Base-by-base conservation (phyloP, 2,113 vertebrate species). In the Pycnonotus jocosus region DNA sequence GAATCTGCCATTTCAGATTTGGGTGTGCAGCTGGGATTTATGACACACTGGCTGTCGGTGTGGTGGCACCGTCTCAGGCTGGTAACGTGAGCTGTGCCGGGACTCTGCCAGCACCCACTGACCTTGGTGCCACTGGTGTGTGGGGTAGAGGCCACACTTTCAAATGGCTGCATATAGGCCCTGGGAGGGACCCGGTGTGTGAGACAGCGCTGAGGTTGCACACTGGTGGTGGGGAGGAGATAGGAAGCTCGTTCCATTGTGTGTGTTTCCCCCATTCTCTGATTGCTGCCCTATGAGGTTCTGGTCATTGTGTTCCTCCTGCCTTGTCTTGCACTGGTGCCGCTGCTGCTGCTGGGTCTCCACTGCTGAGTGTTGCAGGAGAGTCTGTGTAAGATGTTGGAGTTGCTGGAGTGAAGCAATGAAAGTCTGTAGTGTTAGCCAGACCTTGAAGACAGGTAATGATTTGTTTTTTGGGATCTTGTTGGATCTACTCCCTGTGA, bases 221-320 rank as follows among this genome's bases (percentile, higher is more conserved):
- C 20, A 1, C 16, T 2, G 78, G 28, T 2, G 21, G 24, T 70
- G 38, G 56, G 12, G 58, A 53, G 56, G 5, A 45, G 69, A 65
- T 10, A 48, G 80, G 65, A 50, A 57, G 35, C 54, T 92, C 1
- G 0, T 45, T 31, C 69, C 37, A 12, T 45, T 0, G 0, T 0
- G 5, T 9, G 21, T 6, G 5, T 50, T 64, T 65, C 48, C 33
- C 57, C 1, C 0, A 2, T 56, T 28, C 66, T 73, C 73, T 23
- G 25, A 2, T 21, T 21, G 54, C 77, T 51, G 19, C 40, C 9
- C 2, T 13, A 1, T 0, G 0, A 10, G 19, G 23, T 27, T 33
- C 51, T 72, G 24, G 1, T 3, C 40, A 3, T 28, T 66, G 56
- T 40, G 35, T 6, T 51, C 60, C 50, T 54, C 58, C 37, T 56